Percentiles rank a stretch among this genome's conserved stretches.
Evolutionary conservation across 1,140 invertebrate genomes (phyloP).

Genomic region (Agraylea sexmaculata): DNA sequence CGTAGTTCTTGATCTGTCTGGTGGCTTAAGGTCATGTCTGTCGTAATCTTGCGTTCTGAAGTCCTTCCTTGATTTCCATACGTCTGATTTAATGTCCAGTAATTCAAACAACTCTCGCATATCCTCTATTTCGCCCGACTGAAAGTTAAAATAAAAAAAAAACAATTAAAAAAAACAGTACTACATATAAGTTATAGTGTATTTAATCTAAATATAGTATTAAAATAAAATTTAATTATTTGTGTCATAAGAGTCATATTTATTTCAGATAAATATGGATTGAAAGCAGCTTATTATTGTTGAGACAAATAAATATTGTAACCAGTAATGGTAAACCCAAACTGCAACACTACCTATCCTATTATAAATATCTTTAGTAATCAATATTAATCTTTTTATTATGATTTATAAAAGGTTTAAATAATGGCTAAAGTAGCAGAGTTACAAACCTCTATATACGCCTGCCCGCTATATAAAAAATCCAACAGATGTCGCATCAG

Average conservation of each 20-base stretch:
- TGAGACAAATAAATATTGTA: too few species aligned
- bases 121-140: constrained; percentile 68
- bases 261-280: too few species aligned
- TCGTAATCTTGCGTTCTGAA: constrained; percentile 27
- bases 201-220: too few species aligned
- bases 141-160: constrained; percentile 34
- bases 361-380: too few species aligned
- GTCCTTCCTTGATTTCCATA: constrained; percentile 49
- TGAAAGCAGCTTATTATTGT: too few species aligned
- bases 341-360: too few species aligned
- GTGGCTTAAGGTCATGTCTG: constrained; percentile 40
- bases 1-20: constrained; percentile 43
- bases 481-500: constrained; percentile 68
- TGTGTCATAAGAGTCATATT: too few species aligned
- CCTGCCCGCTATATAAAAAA: constrained; percentile 74
- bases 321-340: too few species aligned
- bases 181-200: neutral
- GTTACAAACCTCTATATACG: constrained; percentile 56
- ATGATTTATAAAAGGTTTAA: too few species aligned
- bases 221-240: too few species aligned
- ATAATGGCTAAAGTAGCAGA: too few species aligned
- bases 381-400: too few species aligned
- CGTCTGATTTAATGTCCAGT: constrained; percentile 70
- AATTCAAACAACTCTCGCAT: constrained; percentile 69
- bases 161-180: constrained; percentile 4